Evolutionary conservation across 2,888 invertebrate genomes (phyloP), one percentile per base, ranked within the genome.

Genomic region (Conomelus anceps): DNA sequence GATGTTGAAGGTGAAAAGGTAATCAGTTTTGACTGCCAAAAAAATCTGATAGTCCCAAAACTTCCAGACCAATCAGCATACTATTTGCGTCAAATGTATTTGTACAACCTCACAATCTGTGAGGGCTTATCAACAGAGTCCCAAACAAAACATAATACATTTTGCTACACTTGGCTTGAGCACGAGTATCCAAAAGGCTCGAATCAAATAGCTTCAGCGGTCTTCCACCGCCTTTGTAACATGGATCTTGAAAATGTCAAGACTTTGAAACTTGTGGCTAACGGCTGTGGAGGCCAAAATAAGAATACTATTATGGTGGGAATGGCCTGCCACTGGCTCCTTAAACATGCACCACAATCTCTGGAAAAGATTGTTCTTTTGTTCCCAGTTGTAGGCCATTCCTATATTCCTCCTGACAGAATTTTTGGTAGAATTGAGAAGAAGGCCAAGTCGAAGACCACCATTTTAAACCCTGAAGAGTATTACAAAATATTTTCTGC

Each of bases 71-170:
- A 93, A 90, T 89, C 91, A 13, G 90, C 92, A 1, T 93, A 93
- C 89, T 93, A 92, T 91, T 90, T 91, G 23, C 91, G 92, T 9
- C 93, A 93, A 89, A 87, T 93, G 20, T 92, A 93, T 89, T 88
- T 91, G 9, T 93, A 92, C 89, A 93, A 93, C 90, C 92, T 92
- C 29, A 92, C 92, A 13, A 90, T 93, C 22, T 92, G 92, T 88
- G 90, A 91, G 88, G 92, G 92, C 23, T 85, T 89, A 87, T 93
- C 92, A 24, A 91, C 92, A 89, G 23, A 88, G 22, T 88, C 90
- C 88, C 89, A 92, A 26, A 91, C 90, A 9, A 89, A 88, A 29
- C 90, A 92, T 11, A 92, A 91, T 89, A 91, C 92, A 6, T 92
- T 90, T 88, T 88, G 90, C 22, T 93, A 92, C 90, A 63, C 84